Evolutionary conservation across 1,140 invertebrate species (phyloP).

Genomic region (Cherax destructor): DNA sequence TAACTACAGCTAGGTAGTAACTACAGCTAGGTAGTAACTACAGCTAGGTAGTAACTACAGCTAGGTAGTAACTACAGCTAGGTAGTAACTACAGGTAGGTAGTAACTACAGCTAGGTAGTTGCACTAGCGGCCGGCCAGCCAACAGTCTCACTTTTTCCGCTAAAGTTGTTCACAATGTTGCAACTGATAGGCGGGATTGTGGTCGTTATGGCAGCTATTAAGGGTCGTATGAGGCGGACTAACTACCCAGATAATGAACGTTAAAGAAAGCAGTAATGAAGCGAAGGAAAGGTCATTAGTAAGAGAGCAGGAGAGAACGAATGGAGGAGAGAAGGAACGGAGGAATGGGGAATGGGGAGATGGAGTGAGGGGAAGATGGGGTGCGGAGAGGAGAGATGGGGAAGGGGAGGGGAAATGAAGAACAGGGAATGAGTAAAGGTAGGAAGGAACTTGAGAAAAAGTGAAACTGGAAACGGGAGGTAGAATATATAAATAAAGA

Average conservation of each 20-base stretch:
- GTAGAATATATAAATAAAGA: too few relatives aligned
- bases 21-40: too few relatives aligned
- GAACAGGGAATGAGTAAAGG: not conserved
- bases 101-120: not conserved
- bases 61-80: too few relatives aligned
- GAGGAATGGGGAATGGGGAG: not conserved
- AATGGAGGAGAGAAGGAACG: not conserved
- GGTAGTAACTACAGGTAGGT: too few relatives aligned
- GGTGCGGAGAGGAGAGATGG: not conserved
- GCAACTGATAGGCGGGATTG: not conserved
- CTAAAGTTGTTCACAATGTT: not conserved
- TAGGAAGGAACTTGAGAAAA: too few relatives aligned
- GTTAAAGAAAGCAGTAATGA: not conserved
- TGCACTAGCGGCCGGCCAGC: too few relatives aligned
- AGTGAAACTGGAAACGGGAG: too few relatives aligned
- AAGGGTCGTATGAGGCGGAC: not conserved
- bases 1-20: too few relatives aligned
- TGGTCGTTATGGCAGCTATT: not conserved
- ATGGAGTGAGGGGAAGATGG: not conserved
- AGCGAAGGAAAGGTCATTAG: not conserved
- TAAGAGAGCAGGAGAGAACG: not conserved
- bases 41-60: too few relatives aligned
- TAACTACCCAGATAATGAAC: not conserved
- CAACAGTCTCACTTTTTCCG: not conserved
- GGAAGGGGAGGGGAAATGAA: not conserved